A percentile compares a stretch with the other conserved stretches of the same genome.
Conservation (phyloP, 2,113 vertebrate species). For the Rhinolophus sinicus region DNA sequence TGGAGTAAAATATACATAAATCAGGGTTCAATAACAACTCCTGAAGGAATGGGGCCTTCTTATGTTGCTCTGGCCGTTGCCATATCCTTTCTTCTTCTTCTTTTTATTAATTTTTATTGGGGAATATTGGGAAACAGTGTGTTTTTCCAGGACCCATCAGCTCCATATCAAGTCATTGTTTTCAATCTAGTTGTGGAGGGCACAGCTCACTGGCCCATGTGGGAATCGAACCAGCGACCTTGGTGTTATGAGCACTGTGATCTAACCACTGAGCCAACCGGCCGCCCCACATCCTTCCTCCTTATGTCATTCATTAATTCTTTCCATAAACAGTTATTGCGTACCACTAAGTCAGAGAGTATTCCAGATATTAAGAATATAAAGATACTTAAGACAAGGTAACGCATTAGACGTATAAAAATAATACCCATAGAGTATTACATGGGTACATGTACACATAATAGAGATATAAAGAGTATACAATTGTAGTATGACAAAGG, state of each 20-base stretch:
- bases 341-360: neutral
- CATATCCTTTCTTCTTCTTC: neutral
- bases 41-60: neutral
- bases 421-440: neutral
- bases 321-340: neutral
- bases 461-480: neutral
- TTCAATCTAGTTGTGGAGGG: too few relatives aligned
- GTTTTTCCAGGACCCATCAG: too few relatives aligned
- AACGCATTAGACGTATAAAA: neutral
- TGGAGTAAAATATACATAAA: neutral
- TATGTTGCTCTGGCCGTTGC: neutral
- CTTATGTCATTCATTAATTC: conserved; percentile 8
- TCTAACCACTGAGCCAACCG: too few relatives aligned
- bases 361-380: conserved; percentile 31
- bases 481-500: neutral
- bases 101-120: too few relatives aligned
- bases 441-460: neutral
- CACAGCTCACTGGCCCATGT: too few relatives aligned
- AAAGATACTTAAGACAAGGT: conserved; percentile 26
- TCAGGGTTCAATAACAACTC: neutral
- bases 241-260: too few relatives aligned
- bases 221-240: too few relatives aligned
- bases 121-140: too few relatives aligned
- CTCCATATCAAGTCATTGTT: too few relatives aligned
- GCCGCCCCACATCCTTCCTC: neutral